Base-by-base conservation (phyloP, 1,140 invertebrate genomes). In the Drosophila kanapiae region DNA sequence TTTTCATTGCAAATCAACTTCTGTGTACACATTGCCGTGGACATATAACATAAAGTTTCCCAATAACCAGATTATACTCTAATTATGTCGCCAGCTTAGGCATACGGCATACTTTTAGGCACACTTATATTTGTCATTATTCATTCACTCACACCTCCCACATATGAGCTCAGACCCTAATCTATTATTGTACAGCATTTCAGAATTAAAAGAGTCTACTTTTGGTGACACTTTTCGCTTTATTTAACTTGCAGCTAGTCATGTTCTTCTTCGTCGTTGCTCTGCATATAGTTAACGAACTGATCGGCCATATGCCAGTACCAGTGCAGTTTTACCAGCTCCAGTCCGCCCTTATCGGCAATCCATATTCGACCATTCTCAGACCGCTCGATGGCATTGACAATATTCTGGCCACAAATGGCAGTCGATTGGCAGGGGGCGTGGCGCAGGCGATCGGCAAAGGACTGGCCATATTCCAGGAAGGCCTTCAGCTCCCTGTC, bases 301-400 rank as follows among this genome's bases (percentile, higher is more conserved):
- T 85, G 74, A 49, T 90, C 84, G 37, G 80, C 85, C 90, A 91
- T 91, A 27, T 91, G 85, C 90, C 91, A 91, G 75, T 91, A 91
- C 75, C 77, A 81, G 11, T 91, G 85, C 31, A 88, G 29, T 27
- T 88, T 82, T 4, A 92, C 81, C 31, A 83, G 31, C 45, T 92
- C 90, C 35, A 91, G 62, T 4, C 79, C 86, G 6, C 84, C 91
- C 51, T 86, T 77, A 45, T 92, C 91, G 4, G 82, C 76, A 31
- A 92, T 91, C 91, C 91, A 92, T 13, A 92, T 91, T 35, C 77
- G 85, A n/a, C 91, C 91, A 45, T 92, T 92, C 49, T 86, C 53
- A 9, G 72, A 68, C 7, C 61, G 59, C 47, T 92, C 82, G 7
- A 92, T 92, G 58, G 91, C 91, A 47, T 78, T 80, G 16, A 92